phyloP scores from a whole-genome alignment of 2,797 vertebrate species.

The Rhinichthys osculus region DNA sequence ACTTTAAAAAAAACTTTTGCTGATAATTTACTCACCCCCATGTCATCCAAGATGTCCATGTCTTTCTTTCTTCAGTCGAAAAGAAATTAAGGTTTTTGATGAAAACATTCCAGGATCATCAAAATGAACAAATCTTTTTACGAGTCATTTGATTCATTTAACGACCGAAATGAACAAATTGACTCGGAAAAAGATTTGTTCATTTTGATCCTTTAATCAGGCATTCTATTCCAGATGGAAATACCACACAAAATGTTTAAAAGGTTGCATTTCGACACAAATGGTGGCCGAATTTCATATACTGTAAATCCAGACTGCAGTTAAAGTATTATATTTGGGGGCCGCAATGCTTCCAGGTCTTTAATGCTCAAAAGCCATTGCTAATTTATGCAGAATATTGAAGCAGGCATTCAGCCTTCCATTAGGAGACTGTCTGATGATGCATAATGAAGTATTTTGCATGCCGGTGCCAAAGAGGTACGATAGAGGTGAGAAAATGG shows the following conservation, averaged over 20 bases:
- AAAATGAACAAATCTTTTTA: no score
- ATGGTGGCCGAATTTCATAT: slow-evolving; percentile 29
- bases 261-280: not conserved
- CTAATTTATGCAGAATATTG: slow-evolving; percentile 52
- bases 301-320: slow-evolving; percentile 21
- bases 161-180: no score
- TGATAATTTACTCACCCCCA: no score
- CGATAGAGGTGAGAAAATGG: slow-evolving; percentile 53
- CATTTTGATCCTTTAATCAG: not conserved
- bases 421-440: slow-evolving; percentile 55
- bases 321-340: slow-evolving; percentile 32
- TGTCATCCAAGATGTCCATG: no score
- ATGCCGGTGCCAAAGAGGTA: slow-evolving; percentile 48
- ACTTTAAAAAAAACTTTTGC: no score
- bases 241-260: not conserved
- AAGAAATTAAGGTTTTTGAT: no score
- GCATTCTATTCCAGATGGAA: not conserved
- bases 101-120: no score
- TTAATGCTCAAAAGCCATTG: slow-evolving; percentile 43
- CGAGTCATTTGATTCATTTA: no score
- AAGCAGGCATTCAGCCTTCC: slow-evolving; percentile 43
- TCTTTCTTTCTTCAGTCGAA: no score
- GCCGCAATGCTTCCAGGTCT: slow-evolving; percentile 32
- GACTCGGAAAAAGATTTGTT: no score
- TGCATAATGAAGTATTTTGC: slow-evolving; percentile 59